These are phyloP conservation scores for Temnothorax rugatulus DNA, from an alignment of 2,888 invertebrate genomes.

Conservation along the genomic window DNA sequence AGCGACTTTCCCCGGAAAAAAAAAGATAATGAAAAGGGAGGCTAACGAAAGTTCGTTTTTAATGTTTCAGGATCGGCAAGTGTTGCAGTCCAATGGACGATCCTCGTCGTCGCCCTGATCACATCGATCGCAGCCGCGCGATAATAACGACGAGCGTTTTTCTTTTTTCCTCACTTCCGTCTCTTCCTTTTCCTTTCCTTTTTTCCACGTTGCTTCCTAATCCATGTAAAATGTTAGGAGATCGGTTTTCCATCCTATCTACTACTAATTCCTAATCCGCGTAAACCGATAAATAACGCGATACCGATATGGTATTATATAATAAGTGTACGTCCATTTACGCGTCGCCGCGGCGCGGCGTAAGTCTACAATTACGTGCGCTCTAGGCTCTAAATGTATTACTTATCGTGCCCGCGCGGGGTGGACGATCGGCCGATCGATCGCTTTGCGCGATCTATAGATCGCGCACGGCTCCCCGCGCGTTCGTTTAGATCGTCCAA, in stretches of 20 bases:
- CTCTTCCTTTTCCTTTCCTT: neutral
- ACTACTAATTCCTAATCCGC: constrained; percentile 70
- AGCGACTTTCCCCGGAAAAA: neutral
- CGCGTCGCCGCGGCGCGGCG: constrained; percentile 53
- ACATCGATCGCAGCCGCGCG: constrained; percentile 61
- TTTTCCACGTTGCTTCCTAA: constrained; percentile 71
- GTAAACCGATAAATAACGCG: constrained; percentile 67
- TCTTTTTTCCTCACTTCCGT: neutral
- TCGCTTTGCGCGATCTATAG: neutral
- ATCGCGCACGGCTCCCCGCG: constrained; percentile 51
- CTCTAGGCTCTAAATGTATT: constrained; percentile 74
- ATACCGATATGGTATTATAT: constrained; percentile 66
- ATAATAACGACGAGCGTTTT: constrained; percentile 66
- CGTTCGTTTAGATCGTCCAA: constrained; percentile 65
- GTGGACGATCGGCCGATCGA: neutral
- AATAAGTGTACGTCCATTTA: constrained; percentile 63
- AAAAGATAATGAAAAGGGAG: neutral
- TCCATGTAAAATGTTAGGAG: constrained; percentile 65
- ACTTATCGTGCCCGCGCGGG: constrained; percentile 30
- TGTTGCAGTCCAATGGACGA: constrained; percentile 51
- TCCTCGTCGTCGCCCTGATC: constrained; percentile 52
- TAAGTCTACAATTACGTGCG: constrained; percentile 54
- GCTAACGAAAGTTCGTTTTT: neutral
- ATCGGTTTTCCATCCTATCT: constrained; percentile 69
- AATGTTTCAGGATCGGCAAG: constrained; percentile 65